phyloP scores from a whole-genome alignment of 2,797 vertebrate species.

The Eulemur albifrons region DNA sequence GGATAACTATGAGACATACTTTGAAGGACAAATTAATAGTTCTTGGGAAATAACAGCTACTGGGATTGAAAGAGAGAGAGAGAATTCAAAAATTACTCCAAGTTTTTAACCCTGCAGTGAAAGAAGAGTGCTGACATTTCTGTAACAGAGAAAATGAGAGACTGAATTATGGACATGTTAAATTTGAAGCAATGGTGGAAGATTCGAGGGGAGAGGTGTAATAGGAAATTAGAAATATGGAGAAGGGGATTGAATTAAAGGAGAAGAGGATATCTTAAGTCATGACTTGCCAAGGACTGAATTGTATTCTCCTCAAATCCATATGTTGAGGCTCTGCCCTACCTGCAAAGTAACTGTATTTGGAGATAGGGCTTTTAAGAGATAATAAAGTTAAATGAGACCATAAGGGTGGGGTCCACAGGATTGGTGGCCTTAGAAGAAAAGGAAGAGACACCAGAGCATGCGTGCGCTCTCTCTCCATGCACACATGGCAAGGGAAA shows the following conservation, averaged over 20 bases:
- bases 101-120: neutral
- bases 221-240: neutral
- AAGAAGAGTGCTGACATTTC: neutral
- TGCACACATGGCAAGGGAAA: neutral
- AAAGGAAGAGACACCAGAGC: neutral
- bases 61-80: neutral
- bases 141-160: neutral
- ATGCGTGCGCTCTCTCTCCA: neutral
- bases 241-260: neutral
- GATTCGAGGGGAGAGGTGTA: neutral
- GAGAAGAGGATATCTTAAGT: neutral
- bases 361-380: neutral
- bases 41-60: neutral
- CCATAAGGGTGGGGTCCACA: neutral
- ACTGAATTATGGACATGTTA: neutral
- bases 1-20: neutral
- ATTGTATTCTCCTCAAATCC: neutral
- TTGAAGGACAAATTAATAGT: slow-evolving; percentile 31
- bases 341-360: neutral
- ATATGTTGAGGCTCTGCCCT: neutral
- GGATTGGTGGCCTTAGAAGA: neutral
- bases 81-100: neutral
- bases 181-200: neutral
- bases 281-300: neutral
- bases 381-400: neutral